phyloP scores from a whole-genome alignment of 1,140 invertebrate genomes.

The Listronotus oregonensis region DNA sequence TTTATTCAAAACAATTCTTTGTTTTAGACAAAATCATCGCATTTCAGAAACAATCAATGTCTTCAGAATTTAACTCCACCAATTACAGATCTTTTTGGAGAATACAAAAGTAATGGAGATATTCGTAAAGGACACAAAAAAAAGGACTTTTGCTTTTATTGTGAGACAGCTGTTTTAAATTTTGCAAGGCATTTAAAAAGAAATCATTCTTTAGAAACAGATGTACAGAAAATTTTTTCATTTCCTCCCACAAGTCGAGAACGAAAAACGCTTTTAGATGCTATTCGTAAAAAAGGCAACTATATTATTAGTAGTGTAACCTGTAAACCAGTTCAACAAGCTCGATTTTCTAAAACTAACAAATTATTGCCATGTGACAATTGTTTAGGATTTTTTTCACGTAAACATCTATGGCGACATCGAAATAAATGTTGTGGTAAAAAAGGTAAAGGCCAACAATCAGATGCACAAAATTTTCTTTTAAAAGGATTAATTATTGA shows the following conservation, averaged over 20 bases:
- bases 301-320: conserved; percentile 26
- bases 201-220: conserved; percentile 24
- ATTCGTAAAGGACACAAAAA: conserved; percentile 21
- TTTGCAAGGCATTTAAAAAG: conserved; percentile 21
- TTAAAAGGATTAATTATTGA: conserved; percentile 18
- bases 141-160: conserved; percentile 26
- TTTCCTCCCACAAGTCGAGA: background rate
- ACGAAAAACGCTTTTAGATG: conserved; percentile 11
- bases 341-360: too few species aligned
- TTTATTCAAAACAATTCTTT: too few species aligned
- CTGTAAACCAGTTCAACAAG: conserved; percentile 18
- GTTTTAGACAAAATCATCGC: too few species aligned
- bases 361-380: conserved; percentile 16
- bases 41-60: too few species aligned
- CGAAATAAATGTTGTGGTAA: conserved; percentile 11
- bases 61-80: too few species aligned
- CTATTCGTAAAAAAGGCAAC: conserved; percentile 29
- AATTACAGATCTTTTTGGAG: too few species aligned
- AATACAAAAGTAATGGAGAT: too few species aligned
- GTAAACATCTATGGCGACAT: conserved; percentile 26
- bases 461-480: conserved; percentile 19
- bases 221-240: conserved; percentile 26
- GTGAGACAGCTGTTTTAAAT: conserved; percentile 20
- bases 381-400: conserved; percentile 19
- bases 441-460: background rate